Evolutionary conservation across 2,113 vertebrate genomes (phyloP).

Genomic region (Pseudonaja textilis): DNA sequence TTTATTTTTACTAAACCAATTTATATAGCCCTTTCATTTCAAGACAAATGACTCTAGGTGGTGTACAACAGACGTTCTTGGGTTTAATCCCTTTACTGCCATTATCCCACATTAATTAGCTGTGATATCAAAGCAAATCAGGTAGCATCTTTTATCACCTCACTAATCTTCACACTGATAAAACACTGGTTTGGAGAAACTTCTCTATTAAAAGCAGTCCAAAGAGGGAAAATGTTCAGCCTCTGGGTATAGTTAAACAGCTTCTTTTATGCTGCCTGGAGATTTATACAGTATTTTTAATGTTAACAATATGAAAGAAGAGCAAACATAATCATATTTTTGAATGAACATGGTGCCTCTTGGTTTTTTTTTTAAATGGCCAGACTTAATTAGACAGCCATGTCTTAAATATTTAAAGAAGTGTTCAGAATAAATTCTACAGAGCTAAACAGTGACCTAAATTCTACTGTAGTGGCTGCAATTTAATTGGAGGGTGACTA

Average conservation of each 20-base stretch:
- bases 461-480: constrained; percentile 59
- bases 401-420: constrained; percentile 65
- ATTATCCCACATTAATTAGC: background rate
- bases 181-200: background rate
- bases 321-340: background rate
- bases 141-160: background rate
- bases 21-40: background rate
- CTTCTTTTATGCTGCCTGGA: background rate
- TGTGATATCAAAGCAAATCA: background rate
- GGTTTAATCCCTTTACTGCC: background rate
- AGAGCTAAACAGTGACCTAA: constrained; percentile 65
- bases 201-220: background rate
- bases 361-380: constrained; percentile 8
- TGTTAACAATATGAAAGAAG: background rate
- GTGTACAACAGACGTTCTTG: background rate
- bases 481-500: constrained; percentile 67
- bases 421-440: constrained; percentile 64
- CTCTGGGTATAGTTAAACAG: background rate
- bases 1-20: background rate
- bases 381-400: constrained; percentile 50
- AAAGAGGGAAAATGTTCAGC: fast-evolving
- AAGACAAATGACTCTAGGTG: background rate
- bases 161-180: background rate
- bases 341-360: background rate
- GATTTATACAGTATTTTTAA: background rate